Base-by-base conservation (phyloP, 1,140 invertebrate species). In the Polyergus mexicanus region DNA sequence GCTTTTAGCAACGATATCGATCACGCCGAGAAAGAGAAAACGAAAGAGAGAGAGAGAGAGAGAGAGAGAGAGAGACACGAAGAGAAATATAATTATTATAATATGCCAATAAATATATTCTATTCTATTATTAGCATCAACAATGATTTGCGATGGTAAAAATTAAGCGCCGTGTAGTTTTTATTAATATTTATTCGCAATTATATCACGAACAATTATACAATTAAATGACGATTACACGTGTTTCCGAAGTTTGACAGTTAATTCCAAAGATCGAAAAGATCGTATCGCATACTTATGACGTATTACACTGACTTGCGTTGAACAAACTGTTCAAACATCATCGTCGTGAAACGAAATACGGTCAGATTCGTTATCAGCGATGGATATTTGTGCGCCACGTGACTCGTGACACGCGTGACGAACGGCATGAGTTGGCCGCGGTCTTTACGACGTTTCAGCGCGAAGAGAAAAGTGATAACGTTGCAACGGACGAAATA, bases 291-390 rank as follows among this genome's bases (percentile, higher is more conserved):
- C 16, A 4, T 51, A 51, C 8, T 51, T 51, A 51, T 51, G 16
- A 8, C 66, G 54, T 71, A 44, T 72, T 32, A 13, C 44, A 8
- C 38, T 51, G 16, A 13, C 51, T 44, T 10, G 6, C 28, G 56
- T 47, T n/a, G 28, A 44, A 44, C 44, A 28, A 44, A 77, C 32
- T 84, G 72, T 84, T 84, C 66, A 84, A 84, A 84, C 56, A 84
- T 66, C 19, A 25, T 41, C 32, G 41, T 25, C 69, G 41, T 16
- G 41, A 44, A n/a, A 51, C 51, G 32, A 32, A 13, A 22, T 41
- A 32, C 25, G 35, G 41, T 41, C 25, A 74, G 68, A 41, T 28
- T 65, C 35, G 58, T 84, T 84, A 84, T 84, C 81, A 44, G 35
- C 16, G 19, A n/a, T 58, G 19, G 32, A 74, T 84, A 77, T 84